Percentiles rank a stretch among this genome's conserved stretches.
phyloP scores from a whole-genome alignment of 2,113 vertebrate species.

The Bufo gargarizans region DNA sequence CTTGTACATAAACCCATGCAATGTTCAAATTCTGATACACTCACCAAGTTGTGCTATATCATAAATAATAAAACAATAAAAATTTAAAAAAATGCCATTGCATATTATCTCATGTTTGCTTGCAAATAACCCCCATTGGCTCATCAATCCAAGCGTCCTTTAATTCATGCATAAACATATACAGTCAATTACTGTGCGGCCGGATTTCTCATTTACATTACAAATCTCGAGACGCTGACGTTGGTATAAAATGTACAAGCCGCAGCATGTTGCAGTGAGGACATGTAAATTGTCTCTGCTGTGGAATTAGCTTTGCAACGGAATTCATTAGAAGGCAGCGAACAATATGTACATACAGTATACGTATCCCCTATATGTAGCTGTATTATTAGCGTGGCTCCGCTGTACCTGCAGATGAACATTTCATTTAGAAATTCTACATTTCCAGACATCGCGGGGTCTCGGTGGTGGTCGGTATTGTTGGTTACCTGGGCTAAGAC shows the following conservation, averaged over 20 bases:
- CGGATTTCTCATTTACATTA: conserved; percentile 40
- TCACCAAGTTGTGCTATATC: not conserved
- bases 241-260: conserved; percentile 45
- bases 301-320: conserved; percentile 17
- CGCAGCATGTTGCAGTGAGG: conserved; percentile 20
- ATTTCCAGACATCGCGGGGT: not conserved
- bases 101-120: not conserved
- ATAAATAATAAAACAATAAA: not conserved
- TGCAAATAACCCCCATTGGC: not conserved
- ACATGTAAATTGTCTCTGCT: conserved; percentile 33
- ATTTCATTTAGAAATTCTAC: not conserved
- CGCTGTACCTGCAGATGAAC: not conserved
- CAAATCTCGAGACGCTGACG: conserved; percentile 29
- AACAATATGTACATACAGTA: conserved; percentile 33
- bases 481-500: no score
- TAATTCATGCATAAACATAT: conserved; percentile 38
- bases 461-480: not conserved
- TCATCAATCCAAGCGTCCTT: conserved; percentile 16
- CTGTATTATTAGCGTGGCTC: not conserved
- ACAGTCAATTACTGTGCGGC: conserved; percentile 22
- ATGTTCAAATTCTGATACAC: not conserved
- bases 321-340: not conserved
- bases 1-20: no score
- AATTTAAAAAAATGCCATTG: not conserved
- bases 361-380: not conserved